Base-by-base conservation (phyloP, 2,888 invertebrate genomes). In the Bimastos eiseni region DNA sequence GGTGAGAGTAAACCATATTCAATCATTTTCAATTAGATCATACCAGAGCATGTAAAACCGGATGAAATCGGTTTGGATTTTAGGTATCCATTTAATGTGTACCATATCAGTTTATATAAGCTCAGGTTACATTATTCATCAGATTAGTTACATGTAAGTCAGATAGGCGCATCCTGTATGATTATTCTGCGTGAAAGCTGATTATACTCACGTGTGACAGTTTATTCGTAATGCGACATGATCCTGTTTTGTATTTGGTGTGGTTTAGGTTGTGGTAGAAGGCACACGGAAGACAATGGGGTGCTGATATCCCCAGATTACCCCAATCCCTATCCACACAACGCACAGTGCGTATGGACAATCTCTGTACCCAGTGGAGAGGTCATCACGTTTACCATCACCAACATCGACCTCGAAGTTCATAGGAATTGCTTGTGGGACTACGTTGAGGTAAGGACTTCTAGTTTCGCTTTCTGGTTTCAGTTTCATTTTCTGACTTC, bases 391-490 rank as follows among this genome's bases (percentile, higher is more conserved):
- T 96, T 97, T 91, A 96, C 96, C 88, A 95, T 97, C 90, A 93
- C 96, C 0, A 97, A 97, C 94, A 95, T 97, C 90, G 96, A 97
- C 92, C 93, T 96, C 0, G 98, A 98, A 95, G 94, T 95, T 30
- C 97, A 97, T 94, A 94, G 96, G 0, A 96, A 96, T 93, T 98
- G 98, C 93, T 96, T 96, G 92, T 96, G 95, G 92, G 98, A 98
- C 95, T 97, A 96, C 94, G 94, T 98, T 19, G 96, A 97, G 95
- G 97, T 97, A 21, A 38, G 37, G 36, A 21, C 30, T 88, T 6
- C 49, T 30, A n/a, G 70, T 70, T 70, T 70, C 70, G 13, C 21
- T 70, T 70, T 70, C 70, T 17, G n/a, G 70, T 70, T 70, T 70
- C 70, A 70, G 70, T 70, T 70, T 70, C 70, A 1, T 13, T n/a